Conservation (phyloP, 2,113 vertebrate species). For the Blennius ocellaris region DNA sequence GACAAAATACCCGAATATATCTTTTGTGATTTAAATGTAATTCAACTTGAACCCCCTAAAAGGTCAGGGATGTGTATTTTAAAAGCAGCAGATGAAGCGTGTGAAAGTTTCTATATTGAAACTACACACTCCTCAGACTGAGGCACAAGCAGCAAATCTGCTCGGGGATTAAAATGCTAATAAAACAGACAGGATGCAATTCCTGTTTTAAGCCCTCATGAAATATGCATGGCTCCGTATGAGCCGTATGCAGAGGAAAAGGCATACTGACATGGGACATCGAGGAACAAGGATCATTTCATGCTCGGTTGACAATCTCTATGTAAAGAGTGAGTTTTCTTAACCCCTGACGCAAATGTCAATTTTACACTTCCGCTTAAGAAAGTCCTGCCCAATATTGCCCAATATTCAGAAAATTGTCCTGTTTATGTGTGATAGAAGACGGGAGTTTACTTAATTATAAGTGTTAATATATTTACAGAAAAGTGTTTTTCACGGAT, state of each 20-base stretch:
- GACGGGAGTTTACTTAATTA: neutral
- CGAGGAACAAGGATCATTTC: constrained; percentile 61
- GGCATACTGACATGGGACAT: constrained; percentile 40
- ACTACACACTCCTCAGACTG: constrained; percentile 35
- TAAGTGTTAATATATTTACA: neutral
- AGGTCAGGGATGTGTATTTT: constrained; percentile 35
- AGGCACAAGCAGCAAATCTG: constrained; percentile 56
- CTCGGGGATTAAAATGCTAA: constrained; percentile 83
- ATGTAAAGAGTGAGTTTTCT: constrained; percentile 51
- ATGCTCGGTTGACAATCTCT: constrained; percentile 60
- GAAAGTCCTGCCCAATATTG: constrained; percentile 1
- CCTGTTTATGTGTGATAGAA: neutral
- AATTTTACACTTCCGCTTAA: constrained; percentile 13
- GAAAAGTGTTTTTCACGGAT: neutral
- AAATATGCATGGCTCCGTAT: constrained; percentile 78
- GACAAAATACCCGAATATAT: constrained; percentile 2
- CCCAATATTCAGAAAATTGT: neutral
- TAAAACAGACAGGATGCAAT: constrained; percentile 78
- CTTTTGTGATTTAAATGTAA: neutral
- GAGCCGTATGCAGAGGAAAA: constrained; percentile 60
- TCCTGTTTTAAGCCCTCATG: constrained; percentile 75
- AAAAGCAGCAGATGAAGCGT: constrained; percentile 48
- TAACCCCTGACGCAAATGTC: constrained; percentile 38
- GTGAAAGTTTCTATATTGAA: constrained; percentile 60
- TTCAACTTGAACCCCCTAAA: constrained; percentile 35